Evolutionary conservation across 2,888 invertebrate genomes (phyloP).

Genomic region (Aspidiotus destructor): DNA sequence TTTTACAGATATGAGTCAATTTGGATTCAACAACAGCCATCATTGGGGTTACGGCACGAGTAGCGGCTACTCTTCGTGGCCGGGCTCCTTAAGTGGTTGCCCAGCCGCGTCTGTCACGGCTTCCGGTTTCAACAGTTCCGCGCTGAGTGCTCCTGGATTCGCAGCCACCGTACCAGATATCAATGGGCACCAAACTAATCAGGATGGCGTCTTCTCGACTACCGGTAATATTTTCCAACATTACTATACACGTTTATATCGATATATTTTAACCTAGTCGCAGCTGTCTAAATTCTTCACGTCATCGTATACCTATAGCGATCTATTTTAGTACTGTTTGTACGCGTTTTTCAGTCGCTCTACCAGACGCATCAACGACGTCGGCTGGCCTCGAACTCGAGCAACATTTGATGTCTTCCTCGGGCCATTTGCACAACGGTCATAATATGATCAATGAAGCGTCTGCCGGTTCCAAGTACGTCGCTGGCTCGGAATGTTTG

Average conservation of each 20-base stretch:
- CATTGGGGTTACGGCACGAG: slow-evolving; percentile 83
- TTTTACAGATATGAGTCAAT: slow-evolving; percentile 69
- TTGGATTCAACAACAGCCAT: slow-evolving; percentile 68
- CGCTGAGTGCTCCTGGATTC: slow-evolving; percentile 60
- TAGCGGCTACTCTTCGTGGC: slow-evolving; percentile 77
- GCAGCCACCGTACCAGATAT: slow-evolving; percentile 52
- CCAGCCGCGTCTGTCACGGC: slow-evolving; percentile 41
- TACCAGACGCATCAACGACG: slow-evolving; percentile 36
- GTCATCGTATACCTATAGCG: too few relatives aligned
- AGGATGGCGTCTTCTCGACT: slow-evolving; percentile 23
- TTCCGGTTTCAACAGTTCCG: slow-evolving; percentile 56
- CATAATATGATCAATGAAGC: slow-evolving; percentile 40
- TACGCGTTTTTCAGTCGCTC: slow-evolving; percentile 16
- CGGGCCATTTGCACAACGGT: slow-evolving; percentile 46
- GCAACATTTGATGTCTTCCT: slow-evolving; percentile 42
- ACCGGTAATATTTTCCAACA: slow-evolving; percentile 22
- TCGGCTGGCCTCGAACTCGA: slow-evolving; percentile 47
- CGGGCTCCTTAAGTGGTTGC: slow-evolving; percentile 63
- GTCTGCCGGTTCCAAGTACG: slow-evolving; percentile 52
- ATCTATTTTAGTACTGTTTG: neutral
- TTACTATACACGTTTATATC: neutral
- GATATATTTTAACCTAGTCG: too few relatives aligned
- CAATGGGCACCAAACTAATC: slow-evolving; percentile 29
- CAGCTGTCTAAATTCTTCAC: too few relatives aligned
- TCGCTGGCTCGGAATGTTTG: slow-evolving; percentile 46